phyloP scores from a whole-genome alignment of 1,140 invertebrate genomes.

The Mizuhopecten yessoensis region DNA sequence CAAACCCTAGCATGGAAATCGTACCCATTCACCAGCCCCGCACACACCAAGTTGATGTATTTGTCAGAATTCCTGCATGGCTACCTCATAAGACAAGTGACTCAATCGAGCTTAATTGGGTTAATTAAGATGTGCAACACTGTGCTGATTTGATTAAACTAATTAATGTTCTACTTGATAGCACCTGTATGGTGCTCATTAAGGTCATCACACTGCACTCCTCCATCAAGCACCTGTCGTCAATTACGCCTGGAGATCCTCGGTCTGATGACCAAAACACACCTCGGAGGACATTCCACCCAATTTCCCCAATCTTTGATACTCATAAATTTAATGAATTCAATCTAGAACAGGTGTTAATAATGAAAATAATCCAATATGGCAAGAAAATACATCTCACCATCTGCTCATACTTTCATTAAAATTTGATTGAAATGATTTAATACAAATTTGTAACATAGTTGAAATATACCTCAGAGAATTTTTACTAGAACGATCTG shows the following conservation, averaged over 20 bases:
- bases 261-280: neutral
- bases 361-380: neutral
- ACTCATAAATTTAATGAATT: neutral
- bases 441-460: neutral
- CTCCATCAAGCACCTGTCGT: neutral
- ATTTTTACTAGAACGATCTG: neutral
- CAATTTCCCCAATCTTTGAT: neutral
- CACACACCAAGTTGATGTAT: neutral
- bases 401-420: neutral
- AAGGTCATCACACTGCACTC: neutral
- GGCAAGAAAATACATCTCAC: neutral
- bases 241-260: neutral
- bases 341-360: neutral
- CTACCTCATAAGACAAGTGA: neutral
- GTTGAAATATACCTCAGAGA: neutral
- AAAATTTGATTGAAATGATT: neutral
- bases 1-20: too few relatives aligned
- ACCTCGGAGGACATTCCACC: neutral
- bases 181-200: neutral
- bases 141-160: constrained; percentile 35
- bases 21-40: too few relatives aligned
- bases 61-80: neutral
- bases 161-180: constrained; percentile 26
- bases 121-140: neutral
- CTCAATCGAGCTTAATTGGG: neutral